Base-by-base conservation (phyloP, 1,140 invertebrate species). In the Habropoda laboriosa region DNA sequence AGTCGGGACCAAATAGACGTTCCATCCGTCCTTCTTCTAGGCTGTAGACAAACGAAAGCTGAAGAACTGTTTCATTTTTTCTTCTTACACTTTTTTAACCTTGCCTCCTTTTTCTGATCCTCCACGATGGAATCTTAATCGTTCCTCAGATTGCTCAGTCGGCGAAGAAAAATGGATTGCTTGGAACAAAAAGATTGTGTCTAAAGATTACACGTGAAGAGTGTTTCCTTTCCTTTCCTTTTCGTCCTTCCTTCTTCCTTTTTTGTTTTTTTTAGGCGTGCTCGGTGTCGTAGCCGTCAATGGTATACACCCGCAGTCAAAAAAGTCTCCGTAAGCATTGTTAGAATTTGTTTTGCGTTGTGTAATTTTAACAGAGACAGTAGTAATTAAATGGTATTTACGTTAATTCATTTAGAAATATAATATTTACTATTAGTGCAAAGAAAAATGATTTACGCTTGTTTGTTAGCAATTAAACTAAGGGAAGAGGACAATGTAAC, bases 1-100 rank as follows among this genome's bases (percentile, higher is more conserved):
- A 71, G 63, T 55, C 66, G 47, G 64, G 64, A 70, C 51, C 67
- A 45, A n/a, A 27, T 21, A 63, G 38, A 53, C 16, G 2, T 27
- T 82, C 47, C 82, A 85, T 70, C 82, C 80, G 82, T 76, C 32
- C 67, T 27, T 45, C 40, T 40, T 61, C 51, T 45, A 57, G 61
- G 12, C 18, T n/a, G n/a, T n/a, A 27, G 21, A 18, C 49, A 24
- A 60, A 60, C 18, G 30, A 6, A 8, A 27, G 42, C 70, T 60
- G n/a, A 16, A n/a, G 1, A 18, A 13, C 18, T 35, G 10, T 24
- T 61, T 7, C 0, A 18, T 13, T 24, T 18, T 51, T n/a, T 24
- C 13, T 45, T 42, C n/a, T n/a, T 30, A 24, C 5, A 12, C 13
- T 32, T 55, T 68, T 38, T 0, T 64, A 45, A 64, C 60, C 72